Conservation (phyloP, 2,888 invertebrate species). For the Agrotis ipsilon region DNA sequence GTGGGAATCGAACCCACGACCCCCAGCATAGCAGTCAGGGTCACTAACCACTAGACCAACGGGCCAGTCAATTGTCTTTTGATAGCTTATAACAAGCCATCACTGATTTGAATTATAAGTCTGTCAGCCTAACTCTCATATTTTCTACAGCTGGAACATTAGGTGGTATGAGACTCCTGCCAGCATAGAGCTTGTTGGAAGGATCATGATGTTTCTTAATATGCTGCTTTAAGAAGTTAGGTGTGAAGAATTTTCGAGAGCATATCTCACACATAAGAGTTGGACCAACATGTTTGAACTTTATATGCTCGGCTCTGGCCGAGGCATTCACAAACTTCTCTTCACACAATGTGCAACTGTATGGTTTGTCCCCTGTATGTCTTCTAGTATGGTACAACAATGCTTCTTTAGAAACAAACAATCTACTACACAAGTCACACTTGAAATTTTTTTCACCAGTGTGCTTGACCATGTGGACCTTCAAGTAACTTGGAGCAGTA, state of each 20-base stretch:
- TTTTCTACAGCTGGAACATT: conserved; percentile 80
- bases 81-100: background rate
- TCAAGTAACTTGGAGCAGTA: conserved; percentile 86
- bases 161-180: conserved; percentile 75
- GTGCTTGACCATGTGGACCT: conserved; percentile 84
- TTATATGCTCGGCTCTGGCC: conserved; percentile 85
- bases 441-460: conserved; percentile 85
- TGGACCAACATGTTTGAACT: conserved; percentile 85
- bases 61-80: too few relatives aligned
- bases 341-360: conserved; percentile 80
- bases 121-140: conserved; percentile 68
- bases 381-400: conserved; percentile 84
- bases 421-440: conserved; percentile 80
- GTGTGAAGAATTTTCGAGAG: conserved; percentile 83
- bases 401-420: conserved; percentile 86
- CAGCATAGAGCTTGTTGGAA: conserved; percentile 80
- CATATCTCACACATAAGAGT: conserved; percentile 84
- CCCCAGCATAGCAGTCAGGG: too few relatives aligned
- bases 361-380: conserved; percentile 87
- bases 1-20: too few relatives aligned
- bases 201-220: conserved; percentile 84
- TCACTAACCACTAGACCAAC: too few relatives aligned
- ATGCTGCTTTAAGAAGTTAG: conserved; percentile 82
- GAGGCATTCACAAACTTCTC: conserved; percentile 87
- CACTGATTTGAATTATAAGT: conserved; percentile 8